Evolutionary conservation across 1,140 invertebrate genomes (phyloP).

Genomic region (Pemphigus obesinymphae): DNA sequence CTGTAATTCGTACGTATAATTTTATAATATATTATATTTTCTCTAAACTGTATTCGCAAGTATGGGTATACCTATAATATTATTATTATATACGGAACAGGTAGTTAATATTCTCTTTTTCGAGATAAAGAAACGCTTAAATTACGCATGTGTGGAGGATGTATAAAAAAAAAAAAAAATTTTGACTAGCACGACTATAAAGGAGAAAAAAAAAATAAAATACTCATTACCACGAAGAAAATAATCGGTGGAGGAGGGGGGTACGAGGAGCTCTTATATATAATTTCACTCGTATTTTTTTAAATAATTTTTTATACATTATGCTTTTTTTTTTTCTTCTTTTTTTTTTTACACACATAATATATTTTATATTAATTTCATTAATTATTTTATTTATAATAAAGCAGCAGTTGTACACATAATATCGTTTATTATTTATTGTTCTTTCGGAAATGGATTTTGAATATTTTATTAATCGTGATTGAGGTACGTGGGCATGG

Average conservation of each 20-base stretch:
- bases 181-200: slow-evolving; percentile 13
- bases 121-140: neutral
- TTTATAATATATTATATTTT: too few relatives aligned
- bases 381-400: too few relatives aligned
- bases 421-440: too few relatives aligned
- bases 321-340: neutral
- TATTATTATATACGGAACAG: too few relatives aligned
- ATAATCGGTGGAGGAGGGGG: neutral
- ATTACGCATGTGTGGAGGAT: neutral
- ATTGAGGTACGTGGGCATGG: slow-evolving; percentile 41
- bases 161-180: neutral
- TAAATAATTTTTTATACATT: too few relatives aligned
- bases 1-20: too few relatives aligned
- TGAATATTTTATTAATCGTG: neutral
- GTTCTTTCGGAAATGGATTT: too few relatives aligned
- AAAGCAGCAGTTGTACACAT: too few relatives aligned
- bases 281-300: neutral
- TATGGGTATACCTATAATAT: too few relatives aligned
- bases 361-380: neutral
- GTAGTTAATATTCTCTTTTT: neutral
- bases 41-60: too few relatives aligned
- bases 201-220: neutral
- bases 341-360: neutral
- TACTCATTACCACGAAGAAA: neutral
- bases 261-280: neutral